Base-by-base conservation (phyloP, 30 jellyfish, hydroid and myxozoan species). In the Aurelia aurita complex sp. Pacific region DNA sequence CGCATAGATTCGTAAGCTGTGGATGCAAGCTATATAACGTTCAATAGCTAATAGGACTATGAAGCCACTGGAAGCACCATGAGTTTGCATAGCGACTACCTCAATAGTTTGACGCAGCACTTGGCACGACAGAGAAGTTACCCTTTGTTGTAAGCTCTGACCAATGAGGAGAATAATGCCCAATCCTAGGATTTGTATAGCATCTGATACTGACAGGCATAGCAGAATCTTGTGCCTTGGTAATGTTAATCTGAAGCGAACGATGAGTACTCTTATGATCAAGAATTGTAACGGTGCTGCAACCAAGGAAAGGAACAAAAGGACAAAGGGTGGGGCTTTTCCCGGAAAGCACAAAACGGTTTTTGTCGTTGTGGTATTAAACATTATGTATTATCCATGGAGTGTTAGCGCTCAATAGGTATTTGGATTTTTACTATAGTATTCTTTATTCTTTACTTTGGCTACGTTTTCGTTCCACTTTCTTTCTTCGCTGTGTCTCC, bases 1-100 rank as follows among this genome's bases (percentile, higher is more conserved):
- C 5, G 23, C 50, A 23, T 76, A 59, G 18, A 61, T 15, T 11
- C 86, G 86, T n/a, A 76, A 43, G 16, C 86, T 40, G 38, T 76
- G 86, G 67, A 76, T 53, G 40, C 86, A 76, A 1, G 86, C 86
- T 10, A 76, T 42, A 32, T 76, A 76, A 23, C 86, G 86, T 60
- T 76, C 86, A 9, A 54, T 13, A 7, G 86, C 46, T 32, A 76
- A 33, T 18, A 50, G 34, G 42, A 76, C 14, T n/a, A 76, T 61
- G 86, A 54, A 54, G 14, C 72, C 75, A 57, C 86, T 76, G 9
- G 76, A 18, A 8, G 57, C 67, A 10, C 19, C 43, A 17, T 32
- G 38, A 3, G 76, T 76, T 76, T 33, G 63, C n/a, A 18, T 3
- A 8, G 15, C 75, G 46, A 16, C 32, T 1, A 76, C 4, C 38